Percentiles rank a stretch among this genome's conserved stretches.
Evolutionary conservation across 2,113 vertebrate species (phyloP).

Genomic region (Echinops telfairi): DNA sequence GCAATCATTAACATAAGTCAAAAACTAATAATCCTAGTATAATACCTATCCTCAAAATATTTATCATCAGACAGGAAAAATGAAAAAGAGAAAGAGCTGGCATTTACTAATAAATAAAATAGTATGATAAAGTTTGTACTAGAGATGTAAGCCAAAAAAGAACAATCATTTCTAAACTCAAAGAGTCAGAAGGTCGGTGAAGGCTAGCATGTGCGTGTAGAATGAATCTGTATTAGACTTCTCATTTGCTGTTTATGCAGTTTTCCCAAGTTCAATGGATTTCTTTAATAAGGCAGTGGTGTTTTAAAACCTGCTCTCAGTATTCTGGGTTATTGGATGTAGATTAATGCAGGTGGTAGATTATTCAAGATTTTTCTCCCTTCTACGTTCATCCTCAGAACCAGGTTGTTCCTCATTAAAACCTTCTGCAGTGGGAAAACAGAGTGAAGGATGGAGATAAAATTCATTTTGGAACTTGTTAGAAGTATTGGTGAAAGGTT

Average conservation of each 20-base stretch:
- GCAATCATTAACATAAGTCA: no score
- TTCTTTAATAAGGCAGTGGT: constrained; percentile 20
- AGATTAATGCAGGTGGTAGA: constrained; percentile 24
- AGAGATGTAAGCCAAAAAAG: background rate
- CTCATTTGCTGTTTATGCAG: background rate
- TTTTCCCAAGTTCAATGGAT: background rate
- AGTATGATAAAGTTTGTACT: background rate
- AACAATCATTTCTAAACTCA: background rate
- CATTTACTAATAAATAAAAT: background rate
- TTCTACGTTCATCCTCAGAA: constrained; percentile 48
- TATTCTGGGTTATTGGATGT: background rate
- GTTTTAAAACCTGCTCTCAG: background rate
- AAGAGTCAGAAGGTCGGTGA: background rate
- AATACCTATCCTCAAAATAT: background rate
- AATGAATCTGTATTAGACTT: background rate
- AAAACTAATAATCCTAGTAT: background rate
- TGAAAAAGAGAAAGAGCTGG: background rate
- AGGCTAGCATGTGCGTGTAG: background rate
- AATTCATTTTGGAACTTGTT: constrained; percentile 81
- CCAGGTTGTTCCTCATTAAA: constrained; percentile 68
- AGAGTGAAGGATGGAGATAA: constrained; percentile 39
- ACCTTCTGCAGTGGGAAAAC: constrained; percentile 49
- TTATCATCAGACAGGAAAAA: background rate
- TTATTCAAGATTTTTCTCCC: constrained; percentile 46
- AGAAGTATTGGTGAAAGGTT: constrained; percentile 80